Conservation (phyloP, 2,113 vertebrate genomes). For the Diglossa brunneiventris region DNA sequence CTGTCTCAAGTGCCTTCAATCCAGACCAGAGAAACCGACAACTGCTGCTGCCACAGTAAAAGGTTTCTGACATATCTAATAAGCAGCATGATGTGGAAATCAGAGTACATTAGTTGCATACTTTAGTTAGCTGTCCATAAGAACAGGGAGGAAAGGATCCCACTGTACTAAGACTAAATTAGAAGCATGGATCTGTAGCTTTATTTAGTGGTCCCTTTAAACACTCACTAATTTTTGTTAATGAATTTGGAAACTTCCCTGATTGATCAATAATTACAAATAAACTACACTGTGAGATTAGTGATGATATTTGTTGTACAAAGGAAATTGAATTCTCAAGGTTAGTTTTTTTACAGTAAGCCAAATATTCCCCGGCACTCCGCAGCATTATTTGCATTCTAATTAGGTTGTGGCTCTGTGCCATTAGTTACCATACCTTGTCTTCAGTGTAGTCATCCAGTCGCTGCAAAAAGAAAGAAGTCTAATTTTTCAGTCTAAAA, state of each 20-base stretch:
- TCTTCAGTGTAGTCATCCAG: background rate
- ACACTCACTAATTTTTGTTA: slow-evolving; percentile 13
- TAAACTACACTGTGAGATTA: slow-evolving; percentile 15
- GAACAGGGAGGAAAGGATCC: background rate
- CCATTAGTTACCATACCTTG: background rate
- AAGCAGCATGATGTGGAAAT: background rate
- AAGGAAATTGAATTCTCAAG: slow-evolving; percentile 40
- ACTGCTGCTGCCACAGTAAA: background rate
- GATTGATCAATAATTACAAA: slow-evolving; percentile 47
- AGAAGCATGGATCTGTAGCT: background rate
- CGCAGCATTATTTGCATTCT: slow-evolving; percentile 50
- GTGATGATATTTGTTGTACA: slow-evolving; percentile 14
- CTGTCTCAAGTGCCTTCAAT: no score
- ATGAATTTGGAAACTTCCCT: slow-evolving; percentile 46
- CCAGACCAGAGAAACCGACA: no score
- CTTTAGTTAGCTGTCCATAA: background rate
- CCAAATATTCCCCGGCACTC: slow-evolving; percentile 36
- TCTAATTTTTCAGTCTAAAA: background rate
- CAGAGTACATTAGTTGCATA: background rate
- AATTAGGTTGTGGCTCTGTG: slow-evolving; percentile 20
- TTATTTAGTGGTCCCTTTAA: background rate
- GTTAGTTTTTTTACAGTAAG: background rate
- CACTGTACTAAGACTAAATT: background rate
- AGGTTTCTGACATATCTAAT: background rate
- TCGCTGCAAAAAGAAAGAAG: background rate